Conservation (phyloP, 2,113 vertebrate species). For the Patagioenas fasciata region DNA sequence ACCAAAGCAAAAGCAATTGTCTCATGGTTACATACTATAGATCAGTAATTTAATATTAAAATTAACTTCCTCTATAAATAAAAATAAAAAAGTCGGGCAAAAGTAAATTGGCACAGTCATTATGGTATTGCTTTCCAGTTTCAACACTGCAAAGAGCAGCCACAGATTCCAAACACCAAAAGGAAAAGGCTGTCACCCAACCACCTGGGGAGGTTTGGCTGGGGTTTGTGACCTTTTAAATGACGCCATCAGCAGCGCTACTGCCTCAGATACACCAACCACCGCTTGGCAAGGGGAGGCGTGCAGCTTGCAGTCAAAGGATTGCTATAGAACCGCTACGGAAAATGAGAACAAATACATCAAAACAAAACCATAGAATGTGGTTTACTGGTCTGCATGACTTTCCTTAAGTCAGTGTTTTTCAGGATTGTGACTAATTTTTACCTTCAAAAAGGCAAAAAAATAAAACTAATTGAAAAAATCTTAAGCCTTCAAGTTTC, state of each 20-base stretch:
- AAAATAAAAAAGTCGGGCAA: constrained; percentile 44
- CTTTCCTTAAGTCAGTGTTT: background rate
- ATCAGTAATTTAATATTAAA: constrained; percentile 51
- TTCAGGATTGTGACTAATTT: constrained; percentile 7
- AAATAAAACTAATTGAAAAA: background rate
- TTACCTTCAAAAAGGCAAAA: constrained; percentile 35
- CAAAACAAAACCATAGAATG: background rate
- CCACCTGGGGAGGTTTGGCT: background rate
- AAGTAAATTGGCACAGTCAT: constrained; percentile 78
- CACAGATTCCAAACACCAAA: background rate
- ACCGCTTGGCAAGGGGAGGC: background rate
- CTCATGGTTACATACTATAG: constrained; percentile 28
- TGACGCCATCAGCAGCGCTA: background rate
- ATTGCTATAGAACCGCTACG: background rate
- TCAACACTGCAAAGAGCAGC: constrained; percentile 46
- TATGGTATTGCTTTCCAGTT: constrained; percentile 69
- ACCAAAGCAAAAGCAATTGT: constrained; percentile 61
- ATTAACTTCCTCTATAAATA: constrained; percentile 61
- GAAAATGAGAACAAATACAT: background rate
- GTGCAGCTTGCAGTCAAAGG: background rate
- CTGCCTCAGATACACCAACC: background rate
- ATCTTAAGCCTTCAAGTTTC: constrained; percentile 39
- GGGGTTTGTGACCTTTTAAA: background rate
- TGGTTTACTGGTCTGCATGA: background rate
- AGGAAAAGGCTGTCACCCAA: background rate